These are phyloP conservation scores for Coilia nasus DNA, from an alignment of 2,797 vertebrate species.

Conservation along the genomic window DNA sequence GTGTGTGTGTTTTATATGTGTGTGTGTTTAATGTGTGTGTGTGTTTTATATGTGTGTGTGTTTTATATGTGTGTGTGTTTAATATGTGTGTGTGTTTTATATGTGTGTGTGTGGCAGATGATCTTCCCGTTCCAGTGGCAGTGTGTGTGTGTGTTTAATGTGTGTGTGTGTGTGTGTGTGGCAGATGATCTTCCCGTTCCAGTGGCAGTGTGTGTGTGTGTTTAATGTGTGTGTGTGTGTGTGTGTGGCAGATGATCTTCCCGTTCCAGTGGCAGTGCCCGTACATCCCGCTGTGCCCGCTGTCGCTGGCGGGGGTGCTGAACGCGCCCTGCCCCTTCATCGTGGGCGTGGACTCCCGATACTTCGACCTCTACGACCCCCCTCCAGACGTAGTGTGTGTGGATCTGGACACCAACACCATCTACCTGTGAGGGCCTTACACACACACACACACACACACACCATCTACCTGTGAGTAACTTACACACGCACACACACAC, in stretches of 20 bases:
- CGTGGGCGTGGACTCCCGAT: conserved; percentile 98
- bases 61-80: background rate
- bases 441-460: background rate
- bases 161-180: conserved; percentile 41
- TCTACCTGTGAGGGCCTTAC: conserved; percentile 86
- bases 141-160: too few relatives aligned
- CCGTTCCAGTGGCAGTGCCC: conserved; percentile 99
- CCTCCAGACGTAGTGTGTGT: conserved; percentile 96
- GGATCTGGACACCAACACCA: conserved; percentile 97
- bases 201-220: background rate
- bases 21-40: conserved; percentile 17
- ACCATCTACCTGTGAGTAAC: too few relatives aligned
- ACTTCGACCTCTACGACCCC: conserved; percentile 97
- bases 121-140: background rate
- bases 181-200: conserved; percentile 62
- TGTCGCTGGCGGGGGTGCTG: conserved; percentile 91
- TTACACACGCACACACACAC: too few relatives aligned
- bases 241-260: conserved; percentile 90
- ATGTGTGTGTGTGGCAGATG: background rate
- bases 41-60: too few relatives aligned
- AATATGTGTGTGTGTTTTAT: too few relatives aligned
- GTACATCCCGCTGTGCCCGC: conserved; percentile 95
- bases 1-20: conserved; percentile 38
- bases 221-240: background rate
- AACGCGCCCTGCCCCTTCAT: conserved; percentile 95